Evolutionary conservation across 2,113 vertebrate species (phyloP), one percentile per base, ranked within the genome.

Genomic region (Uropsilus gracilis): DNA sequence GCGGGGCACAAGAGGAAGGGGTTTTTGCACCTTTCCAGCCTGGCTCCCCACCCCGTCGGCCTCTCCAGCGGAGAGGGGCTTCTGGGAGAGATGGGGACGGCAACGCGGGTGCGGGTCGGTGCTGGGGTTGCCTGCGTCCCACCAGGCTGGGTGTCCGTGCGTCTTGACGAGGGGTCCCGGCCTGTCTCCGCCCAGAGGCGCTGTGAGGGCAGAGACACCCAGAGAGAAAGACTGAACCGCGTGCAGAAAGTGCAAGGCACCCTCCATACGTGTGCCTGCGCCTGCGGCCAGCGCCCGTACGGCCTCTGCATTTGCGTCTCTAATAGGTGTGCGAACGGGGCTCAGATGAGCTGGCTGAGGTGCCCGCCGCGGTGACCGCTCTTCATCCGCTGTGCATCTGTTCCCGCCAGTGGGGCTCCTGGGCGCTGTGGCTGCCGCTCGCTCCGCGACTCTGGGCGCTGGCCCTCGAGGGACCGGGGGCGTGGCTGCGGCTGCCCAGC

Each of bases 131-230:
- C 92, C 34, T 53, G 34, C 64, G 1, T 89, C 81, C 13, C 9
- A 1, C 13, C 73, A 46, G 83, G 69, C 86, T 42, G 10, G 22
- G 63, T 86, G 92, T 72, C 91, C 95, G 32, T 95, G 93, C 42
- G 6, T 39, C 96, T 92, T 94, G 68, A 86, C 96, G 92, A 88
- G 86, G 94, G 96, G 83, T 87, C 81, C 83, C 97, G 96, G 93
- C 95, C 95, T 97, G 95, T 57, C 57, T 59, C 57, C 8, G 22
- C 22, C 57, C 2, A 53, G 66, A 61, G 57, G 55, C 13, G 59
- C 53, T 34, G 16, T 6, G 0, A 48, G 8, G 66, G 28, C 20
- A 24, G 17, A 37, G 12, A 30, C 42, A 34, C 37, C 13, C 20
- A 57, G 16, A 3, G 48, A 26, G 30, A 0, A 22, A 75, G 81